These are phyloP conservation scores for Riptortus pedestris DNA, from an alignment of 1,140 invertebrate species.

Conservation along the genomic window DNA sequence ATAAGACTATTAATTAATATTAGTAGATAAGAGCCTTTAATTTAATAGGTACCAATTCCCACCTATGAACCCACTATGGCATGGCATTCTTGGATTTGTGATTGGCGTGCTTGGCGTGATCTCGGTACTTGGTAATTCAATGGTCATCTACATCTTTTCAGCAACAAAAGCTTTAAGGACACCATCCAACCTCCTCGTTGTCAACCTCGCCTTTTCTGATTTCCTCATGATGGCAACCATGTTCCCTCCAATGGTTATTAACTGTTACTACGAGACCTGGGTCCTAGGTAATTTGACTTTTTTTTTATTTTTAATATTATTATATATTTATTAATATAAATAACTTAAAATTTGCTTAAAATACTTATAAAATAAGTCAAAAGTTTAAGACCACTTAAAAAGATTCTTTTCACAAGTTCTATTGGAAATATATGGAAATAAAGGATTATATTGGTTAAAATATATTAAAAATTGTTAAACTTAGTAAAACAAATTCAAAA, in stretches of 20 bases:
- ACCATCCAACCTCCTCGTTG: slow-evolving; percentile 71
- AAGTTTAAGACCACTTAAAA: no score
- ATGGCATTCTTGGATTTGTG: slow-evolving; percentile 61
- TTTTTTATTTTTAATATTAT: neutral
- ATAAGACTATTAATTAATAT: no score
- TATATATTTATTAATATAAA: no score
- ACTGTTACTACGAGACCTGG: slow-evolving; percentile 80
- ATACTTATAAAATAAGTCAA: no score
- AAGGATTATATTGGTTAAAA: no score
- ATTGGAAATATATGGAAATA: no score
- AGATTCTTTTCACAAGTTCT: no score
- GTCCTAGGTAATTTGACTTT: slow-evolving; percentile 48
- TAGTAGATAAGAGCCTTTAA: no score
- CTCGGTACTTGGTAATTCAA: slow-evolving; percentile 64
- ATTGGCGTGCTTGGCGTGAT: slow-evolving; percentile 60
- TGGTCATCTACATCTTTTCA: slow-evolving; percentile 77
- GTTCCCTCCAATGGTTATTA: slow-evolving; percentile 74
- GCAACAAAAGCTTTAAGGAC: slow-evolving; percentile 64
- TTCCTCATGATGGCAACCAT: slow-evolving; percentile 78
- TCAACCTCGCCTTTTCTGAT: slow-evolving; percentile 79
- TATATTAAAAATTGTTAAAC: no score
- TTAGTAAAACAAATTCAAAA: no score
- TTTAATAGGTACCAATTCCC: slow-evolving; percentile 51
- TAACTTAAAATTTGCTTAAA: no score
- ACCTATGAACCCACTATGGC: slow-evolving; percentile 67